Evolutionary conservation across 2,888 invertebrate species (phyloP).

Genomic region (Sinohyriopsis cumingii): DNA sequence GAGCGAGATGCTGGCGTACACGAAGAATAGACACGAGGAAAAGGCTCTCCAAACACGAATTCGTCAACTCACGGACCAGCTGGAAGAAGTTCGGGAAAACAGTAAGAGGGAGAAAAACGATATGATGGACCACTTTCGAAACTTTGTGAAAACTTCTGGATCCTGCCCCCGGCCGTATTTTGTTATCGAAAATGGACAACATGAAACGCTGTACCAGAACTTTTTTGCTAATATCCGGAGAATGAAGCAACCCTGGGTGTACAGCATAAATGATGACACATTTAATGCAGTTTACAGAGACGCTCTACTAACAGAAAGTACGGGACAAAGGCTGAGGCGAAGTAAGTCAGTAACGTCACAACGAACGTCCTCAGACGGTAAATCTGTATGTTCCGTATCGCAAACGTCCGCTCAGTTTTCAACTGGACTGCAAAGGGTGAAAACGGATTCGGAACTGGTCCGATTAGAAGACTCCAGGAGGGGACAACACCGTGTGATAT

Average conservation of each 20-base stretch:
- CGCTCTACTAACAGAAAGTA: constrained; percentile 19
- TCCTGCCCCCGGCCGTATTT: constrained; percentile 25
- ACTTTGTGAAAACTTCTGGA: constrained; percentile 37
- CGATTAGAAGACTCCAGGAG: too few species aligned
- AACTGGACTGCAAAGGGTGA: too few species aligned
- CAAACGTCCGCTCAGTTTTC: too few species aligned
- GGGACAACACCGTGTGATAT: too few species aligned
- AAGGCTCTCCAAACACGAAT: constrained; percentile 29
- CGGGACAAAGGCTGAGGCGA: neutral
- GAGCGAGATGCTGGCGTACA: constrained; percentile 45
- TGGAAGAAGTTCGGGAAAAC: constrained; percentile 26
- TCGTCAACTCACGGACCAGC: constrained; percentile 29
- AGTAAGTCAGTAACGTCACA: constrained; percentile 3
- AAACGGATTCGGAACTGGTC: too few species aligned
- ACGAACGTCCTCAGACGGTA: too few species aligned
- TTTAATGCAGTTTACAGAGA: constrained; percentile 48
- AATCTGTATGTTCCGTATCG: too few species aligned
- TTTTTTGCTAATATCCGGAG: constrained; percentile 22
- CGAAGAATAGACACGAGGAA: constrained; percentile 45
- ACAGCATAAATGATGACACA: constrained; percentile 41
- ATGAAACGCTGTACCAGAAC: neutral
- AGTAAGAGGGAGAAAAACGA: constrained; percentile 29
- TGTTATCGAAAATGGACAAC: constrained; percentile 2
- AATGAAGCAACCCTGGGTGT: constrained; percentile 49
- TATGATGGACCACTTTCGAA: constrained; percentile 28